Evolutionary conservation across 30 jellyfish, hydroid and myxozoan species (phyloP).

Genomic region (Clytia hemisphaerica): DNA sequence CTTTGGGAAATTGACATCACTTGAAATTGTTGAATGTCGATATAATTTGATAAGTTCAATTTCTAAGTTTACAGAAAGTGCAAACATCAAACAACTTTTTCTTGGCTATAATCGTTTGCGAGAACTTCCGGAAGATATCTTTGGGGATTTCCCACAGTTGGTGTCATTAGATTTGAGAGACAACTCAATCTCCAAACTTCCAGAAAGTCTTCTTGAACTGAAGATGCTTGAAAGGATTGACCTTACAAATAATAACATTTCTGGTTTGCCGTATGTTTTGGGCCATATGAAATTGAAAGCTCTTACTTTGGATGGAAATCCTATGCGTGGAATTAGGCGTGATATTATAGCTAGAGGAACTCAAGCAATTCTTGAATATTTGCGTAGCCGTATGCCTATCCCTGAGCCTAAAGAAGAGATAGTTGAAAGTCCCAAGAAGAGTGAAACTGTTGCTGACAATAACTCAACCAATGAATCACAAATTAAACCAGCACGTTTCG

Average conservation of each 20-base stretch:
- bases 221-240: constrained; percentile 53
- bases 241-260: constrained; percentile 50
- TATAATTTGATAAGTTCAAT: constrained; percentile 40
- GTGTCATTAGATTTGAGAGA: constrained; percentile 53
- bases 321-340: constrained; percentile 61
- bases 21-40: constrained; percentile 58
- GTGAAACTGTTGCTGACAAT: no score
- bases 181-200: constrained; percentile 51
- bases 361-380: constrained; percentile 38
- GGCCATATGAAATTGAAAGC: constrained; percentile 60
- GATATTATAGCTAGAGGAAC: constrained; percentile 76
- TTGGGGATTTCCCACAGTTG: constrained; percentile 30
- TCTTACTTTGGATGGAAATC: constrained; percentile 64
- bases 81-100: constrained; percentile 57
- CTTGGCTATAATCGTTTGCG: constrained; percentile 61
- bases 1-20: constrained; percentile 43
- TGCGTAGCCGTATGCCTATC: constrained; percentile 50
- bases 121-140: constrained; percentile 33
- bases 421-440: background rate
- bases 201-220: constrained; percentile 40
- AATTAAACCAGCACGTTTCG: no score
- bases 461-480: no score
- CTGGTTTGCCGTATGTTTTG: constrained; percentile 46
- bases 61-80: constrained; percentile 32
- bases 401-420: background rate